Evolutionary conservation across 2,888 invertebrate species (phyloP).

Genomic region (Glaucopsyche alexis): DNA sequence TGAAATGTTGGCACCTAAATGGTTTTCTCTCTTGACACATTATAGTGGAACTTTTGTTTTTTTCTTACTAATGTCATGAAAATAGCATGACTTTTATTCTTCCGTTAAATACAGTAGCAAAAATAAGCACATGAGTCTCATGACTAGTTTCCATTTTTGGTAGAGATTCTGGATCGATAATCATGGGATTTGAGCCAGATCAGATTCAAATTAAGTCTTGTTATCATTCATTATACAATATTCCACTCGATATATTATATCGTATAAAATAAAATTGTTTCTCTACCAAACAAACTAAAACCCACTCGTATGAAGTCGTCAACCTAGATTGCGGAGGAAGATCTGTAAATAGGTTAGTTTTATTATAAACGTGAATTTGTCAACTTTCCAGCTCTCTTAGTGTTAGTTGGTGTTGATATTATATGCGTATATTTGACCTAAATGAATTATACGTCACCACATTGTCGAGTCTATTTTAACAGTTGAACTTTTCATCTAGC

Average conservation of each 20-base stretch:
- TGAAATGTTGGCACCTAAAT: constrained; percentile 20
- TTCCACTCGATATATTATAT: not conserved
- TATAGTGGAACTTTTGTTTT: constrained; percentile 6
- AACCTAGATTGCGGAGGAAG: constrained; percentile 22
- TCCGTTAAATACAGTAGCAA: not conserved
- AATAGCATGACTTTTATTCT: not conserved
- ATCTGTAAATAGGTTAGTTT: constrained; percentile 28
- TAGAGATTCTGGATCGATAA: not conserved
- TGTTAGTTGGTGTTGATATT: constrained; percentile 23
- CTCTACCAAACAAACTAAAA: not conserved
- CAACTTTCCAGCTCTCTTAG: constrained; percentile 30
- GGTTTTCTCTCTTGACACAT: constrained; percentile 19
- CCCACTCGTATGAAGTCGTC: constrained; percentile 11
- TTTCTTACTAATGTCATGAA: not conserved
- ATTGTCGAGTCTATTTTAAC: constrained; percentile 32
- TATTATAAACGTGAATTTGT: constrained; percentile 27
- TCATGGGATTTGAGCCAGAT: not conserved
- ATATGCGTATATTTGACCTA: constrained; percentile 28
- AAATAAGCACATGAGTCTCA: not conserved
- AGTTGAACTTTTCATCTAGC: constrained; percentile 29
- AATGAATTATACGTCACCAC: constrained; percentile 30
- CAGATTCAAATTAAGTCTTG: not conserved
- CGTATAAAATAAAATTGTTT: not conserved
- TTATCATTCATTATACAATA: not conserved
- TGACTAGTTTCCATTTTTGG: not conserved